These are phyloP conservation scores for Zoroaster sp. DNA, from an alignment of 53 echinoderm and acorn worm genomes.

Conservation along the genomic window DNA sequence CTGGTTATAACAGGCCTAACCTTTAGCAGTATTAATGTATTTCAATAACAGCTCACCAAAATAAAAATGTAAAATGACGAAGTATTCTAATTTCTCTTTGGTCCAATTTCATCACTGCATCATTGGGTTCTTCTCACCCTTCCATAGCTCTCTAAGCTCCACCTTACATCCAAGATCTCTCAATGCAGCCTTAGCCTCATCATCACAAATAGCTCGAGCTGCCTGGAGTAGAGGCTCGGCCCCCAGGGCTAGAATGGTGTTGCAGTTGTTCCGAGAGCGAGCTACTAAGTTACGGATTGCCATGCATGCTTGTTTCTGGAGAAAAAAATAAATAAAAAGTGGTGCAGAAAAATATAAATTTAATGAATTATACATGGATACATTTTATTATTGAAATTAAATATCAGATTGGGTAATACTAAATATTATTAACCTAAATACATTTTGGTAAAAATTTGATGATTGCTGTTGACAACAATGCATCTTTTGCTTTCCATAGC, in stretches of 20 bases:
- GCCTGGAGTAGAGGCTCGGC: conserved; percentile 72
- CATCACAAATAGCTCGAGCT: conserved; percentile 57
- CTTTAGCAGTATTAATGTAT: too few relatives aligned
- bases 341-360: too few relatives aligned
- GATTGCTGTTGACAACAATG: too few relatives aligned
- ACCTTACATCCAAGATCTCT: conserved; percentile 88
- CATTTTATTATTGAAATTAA: too few relatives aligned
- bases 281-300: conserved; percentile 89
- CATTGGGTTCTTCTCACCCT: conserved; percentile 83
- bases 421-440: too few relatives aligned
- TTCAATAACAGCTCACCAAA: too few relatives aligned
- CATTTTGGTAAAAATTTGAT: too few relatives aligned
- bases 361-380: too few relatives aligned
- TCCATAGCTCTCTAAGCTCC: conserved; percentile 88
- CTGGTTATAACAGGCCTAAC: too few relatives aligned
- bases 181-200: conserved; percentile 92
- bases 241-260: conserved; percentile 73
- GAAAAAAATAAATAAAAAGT: not conserved
- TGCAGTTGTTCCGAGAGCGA: conserved; percentile 66
- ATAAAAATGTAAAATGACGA: not conserved
- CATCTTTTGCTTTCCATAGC: too few relatives aligned
- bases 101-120: not conserved
- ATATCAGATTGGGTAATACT: too few relatives aligned
- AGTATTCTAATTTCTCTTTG: not conserved
- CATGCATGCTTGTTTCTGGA: conserved; percentile 93